Conservation (phyloP, 2,888 invertebrate species). For the Tiliacea citrago region DNA sequence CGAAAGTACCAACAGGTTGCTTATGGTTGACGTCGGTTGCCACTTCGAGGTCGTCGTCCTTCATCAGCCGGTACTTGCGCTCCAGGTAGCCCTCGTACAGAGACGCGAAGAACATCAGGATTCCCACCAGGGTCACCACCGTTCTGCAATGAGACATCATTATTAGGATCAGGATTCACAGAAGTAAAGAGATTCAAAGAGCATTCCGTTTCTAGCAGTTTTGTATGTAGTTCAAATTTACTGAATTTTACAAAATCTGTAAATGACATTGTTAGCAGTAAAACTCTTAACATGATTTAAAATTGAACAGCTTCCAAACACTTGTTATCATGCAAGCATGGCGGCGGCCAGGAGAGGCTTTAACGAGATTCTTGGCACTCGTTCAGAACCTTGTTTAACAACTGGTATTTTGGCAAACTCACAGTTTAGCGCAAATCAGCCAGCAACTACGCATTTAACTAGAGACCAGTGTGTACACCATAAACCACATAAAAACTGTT, state of each 20-base stretch:
- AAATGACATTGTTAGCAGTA: conserved; percentile 29
- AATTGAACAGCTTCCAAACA: conserved; percentile 58
- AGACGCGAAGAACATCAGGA: conserved; percentile 91
- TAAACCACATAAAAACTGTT: conserved; percentile 21
- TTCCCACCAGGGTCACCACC: conserved; percentile 83
- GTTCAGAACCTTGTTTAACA: conserved; percentile 54
- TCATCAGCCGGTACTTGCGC: conserved; percentile 82
- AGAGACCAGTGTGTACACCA: conserved; percentile 13
- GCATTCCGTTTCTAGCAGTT: not conserved
- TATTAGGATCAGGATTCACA: not conserved
- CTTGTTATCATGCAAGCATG: conserved; percentile 51
- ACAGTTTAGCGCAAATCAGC: conserved; percentile 33
- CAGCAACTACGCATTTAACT: conserved; percentile 19
- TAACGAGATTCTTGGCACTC: conserved; percentile 61
- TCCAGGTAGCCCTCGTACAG: conserved; percentile 91
- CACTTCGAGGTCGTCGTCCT: conserved; percentile 86
- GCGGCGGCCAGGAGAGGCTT: conserved; percentile 21
- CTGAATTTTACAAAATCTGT: not conserved
- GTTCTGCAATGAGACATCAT: conserved; percentile 82
- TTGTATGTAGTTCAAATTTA: not conserved
- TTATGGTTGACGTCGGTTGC: conserved; percentile 84
- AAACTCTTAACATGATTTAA: conserved; percentile 36
- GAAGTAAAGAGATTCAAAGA: not conserved
- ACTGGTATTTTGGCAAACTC: conserved; percentile 47
- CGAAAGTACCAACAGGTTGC: conserved; percentile 85